Base-by-base conservation (phyloP, 1,140 invertebrate genomes). In the Hypothenemus hampei region DNA sequence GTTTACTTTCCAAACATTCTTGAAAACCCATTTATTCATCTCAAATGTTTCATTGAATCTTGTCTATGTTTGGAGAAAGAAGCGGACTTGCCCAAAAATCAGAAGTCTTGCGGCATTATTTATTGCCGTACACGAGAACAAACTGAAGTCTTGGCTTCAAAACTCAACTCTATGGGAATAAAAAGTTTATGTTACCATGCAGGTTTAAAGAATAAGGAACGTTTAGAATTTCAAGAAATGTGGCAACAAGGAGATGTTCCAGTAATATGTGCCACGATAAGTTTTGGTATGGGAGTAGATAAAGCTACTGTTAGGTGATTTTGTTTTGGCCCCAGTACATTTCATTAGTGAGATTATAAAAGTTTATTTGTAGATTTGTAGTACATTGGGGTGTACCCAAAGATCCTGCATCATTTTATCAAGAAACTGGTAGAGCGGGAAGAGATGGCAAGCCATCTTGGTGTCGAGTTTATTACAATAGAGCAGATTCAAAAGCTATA, bases 231-330 rank as follows among this genome's bases (percentile, higher is more conserved):
- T 29, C 90, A 93, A 72, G 81, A 89, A 65, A 76, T 81, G 45
- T 93, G 90, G 86, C 85, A 89, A 46, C 75, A 74, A 33, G 90
- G 90, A n/a, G 79, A 81, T 49, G 77, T 81, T 58, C 78, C 90
- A 59, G 87, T 92, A 35, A 87, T 95, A 55, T 88, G 91, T 46
- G 93, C 93, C 1, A 96, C 93, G 1, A 86, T 96, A 36, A 96
- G 93, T 56, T 98, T 98, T 77, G 95, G 95, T 20, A 97, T 98
- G 94, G 95, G 95, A 33, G 95, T 98, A 23, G 94, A 98, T 70
- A 97, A 98, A 72, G 83, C 91, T 56, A 78, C 89, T 61, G 94
- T 98, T 2, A 81, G 92, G 64, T 89, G 82, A n/a, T n/a, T n/a
- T n/a, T n/a, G n/a, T n/a, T n/a, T n/a, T n/a, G n/a, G n/a, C n/a